phyloP scores from a whole-genome alignment of 2,888 invertebrate genomes.

The Pimpla rufipes region DNA sequence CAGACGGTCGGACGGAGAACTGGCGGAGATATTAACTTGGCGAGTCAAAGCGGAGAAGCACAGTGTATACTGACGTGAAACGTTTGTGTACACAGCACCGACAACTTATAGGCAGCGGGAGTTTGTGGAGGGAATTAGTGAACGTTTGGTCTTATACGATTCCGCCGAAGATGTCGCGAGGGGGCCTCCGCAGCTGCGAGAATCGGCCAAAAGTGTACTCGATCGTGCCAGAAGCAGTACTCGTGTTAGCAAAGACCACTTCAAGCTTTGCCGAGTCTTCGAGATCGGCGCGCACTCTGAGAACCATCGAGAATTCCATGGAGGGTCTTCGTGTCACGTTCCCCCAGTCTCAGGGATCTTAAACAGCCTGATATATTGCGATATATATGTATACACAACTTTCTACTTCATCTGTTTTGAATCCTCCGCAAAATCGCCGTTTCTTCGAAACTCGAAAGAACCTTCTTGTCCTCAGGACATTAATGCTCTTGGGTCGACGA shows the following conservation, averaged over 20 bases:
- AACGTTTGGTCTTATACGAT: conserved; percentile 51
- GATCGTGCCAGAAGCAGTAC: conserved; percentile 38
- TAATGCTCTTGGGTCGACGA: background rate
- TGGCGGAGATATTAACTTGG: conserved; percentile 20
- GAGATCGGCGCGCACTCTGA: conserved; percentile 38
- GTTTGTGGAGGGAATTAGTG: conserved; percentile 45
- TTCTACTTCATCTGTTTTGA: conserved; percentile 40
- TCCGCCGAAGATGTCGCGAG: background rate
- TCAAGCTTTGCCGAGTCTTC: conserved; percentile 45
- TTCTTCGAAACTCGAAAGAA: conserved; percentile 34
- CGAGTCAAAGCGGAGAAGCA: conserved; percentile 11
- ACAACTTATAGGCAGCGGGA: conserved; percentile 22
- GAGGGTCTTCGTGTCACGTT: conserved; percentile 20
- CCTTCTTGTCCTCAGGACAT: background rate
- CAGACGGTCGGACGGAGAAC: background rate
- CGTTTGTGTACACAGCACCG: conserved; percentile 5
- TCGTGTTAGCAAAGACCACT: conserved; percentile 38
- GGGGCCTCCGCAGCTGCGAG: conserved; percentile 17
- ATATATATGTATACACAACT: conserved; percentile 2
- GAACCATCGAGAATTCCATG: conserved; percentile 49
- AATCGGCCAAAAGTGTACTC: conserved; percentile 27
- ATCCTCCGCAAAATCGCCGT: conserved; percentile 34
- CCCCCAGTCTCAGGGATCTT: conserved; percentile 20
- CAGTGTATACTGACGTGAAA: conserved; percentile 18
- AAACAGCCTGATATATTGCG: conserved; percentile 2